A percentile compares a stretch with the other conserved stretches of the same genome.
Conservation (phyloP, 64 coral and sea anemone genomes). For the Orbicella faveolata region DNA sequence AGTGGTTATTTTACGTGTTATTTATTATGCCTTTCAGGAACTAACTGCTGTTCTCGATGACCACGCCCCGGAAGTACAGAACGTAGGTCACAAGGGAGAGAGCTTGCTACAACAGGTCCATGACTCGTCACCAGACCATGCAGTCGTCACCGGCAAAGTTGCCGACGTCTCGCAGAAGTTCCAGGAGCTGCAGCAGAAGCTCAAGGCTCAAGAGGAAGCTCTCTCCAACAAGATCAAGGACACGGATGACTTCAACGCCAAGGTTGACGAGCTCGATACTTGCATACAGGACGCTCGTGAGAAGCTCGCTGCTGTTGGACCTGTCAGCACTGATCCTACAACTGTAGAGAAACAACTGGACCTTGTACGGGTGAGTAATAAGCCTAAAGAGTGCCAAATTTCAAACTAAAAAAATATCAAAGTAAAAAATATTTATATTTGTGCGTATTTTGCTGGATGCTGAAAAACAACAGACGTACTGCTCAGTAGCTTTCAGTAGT, state of each 20-base stretch:
- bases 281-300: conserved; percentile 59
- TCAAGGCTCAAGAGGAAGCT: conserved; percentile 61
- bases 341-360: conserved; percentile 70
- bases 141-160: conserved; percentile 65
- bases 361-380: conserved; percentile 44
- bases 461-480: background rate
- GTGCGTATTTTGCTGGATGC: background rate
- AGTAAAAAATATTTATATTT: no score
- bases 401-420: background rate
- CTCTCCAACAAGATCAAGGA: conserved; percentile 65
- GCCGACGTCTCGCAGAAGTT: conserved; percentile 74
- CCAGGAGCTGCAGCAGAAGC: conserved; percentile 73
- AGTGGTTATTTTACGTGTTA: background rate
- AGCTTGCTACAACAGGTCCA: conserved; percentile 69
- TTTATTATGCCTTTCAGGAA: conserved; percentile 39
- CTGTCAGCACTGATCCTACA: conserved; percentile 71
- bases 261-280: conserved; percentile 66
- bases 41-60: conserved; percentile 67
- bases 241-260: conserved; percentile 84
- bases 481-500: no score
- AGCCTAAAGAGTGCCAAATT: background rate
- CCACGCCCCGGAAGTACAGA: conserved; percentile 77
- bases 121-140: conserved; percentile 69
- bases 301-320: conserved; percentile 54
- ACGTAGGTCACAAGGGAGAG: conserved; percentile 73